Percentiles rank a stretch among this genome's conserved stretches.
Evolutionary conservation across 2,888 invertebrate species (phyloP).

Genomic region (Phalera bucephala): DNA sequence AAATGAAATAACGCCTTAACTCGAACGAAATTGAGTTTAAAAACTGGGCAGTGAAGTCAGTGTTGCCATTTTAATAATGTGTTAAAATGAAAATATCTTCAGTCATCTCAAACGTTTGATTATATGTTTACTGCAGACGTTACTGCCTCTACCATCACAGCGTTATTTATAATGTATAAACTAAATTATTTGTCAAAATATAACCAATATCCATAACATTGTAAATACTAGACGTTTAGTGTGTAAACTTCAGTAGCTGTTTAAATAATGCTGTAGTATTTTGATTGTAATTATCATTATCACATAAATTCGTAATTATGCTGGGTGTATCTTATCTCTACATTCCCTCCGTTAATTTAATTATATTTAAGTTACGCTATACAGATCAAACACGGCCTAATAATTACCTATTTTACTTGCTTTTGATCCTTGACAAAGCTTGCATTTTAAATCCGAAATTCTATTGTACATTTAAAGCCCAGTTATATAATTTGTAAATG

Average conservation of each 20-base stretch:
- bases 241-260: conserved; percentile 37
- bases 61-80: too few species aligned
- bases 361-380: conserved; percentile 39
- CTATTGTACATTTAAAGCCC: conserved; percentile 40
- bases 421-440: too few species aligned
- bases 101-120: too few species aligned
- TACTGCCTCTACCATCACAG: background rate
- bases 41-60: too few species aligned
- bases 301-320: conserved; percentile 24
- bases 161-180: conserved; percentile 28
- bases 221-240: conserved; percentile 67
- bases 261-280: conserved; percentile 23
- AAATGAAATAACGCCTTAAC: too few species aligned
- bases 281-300: conserved; percentile 23
- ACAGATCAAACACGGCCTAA: conserved; percentile 23
- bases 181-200: conserved; percentile 79
- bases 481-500: conserved; percentile 73
- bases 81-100: too few species aligned
- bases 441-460: too few species aligned
- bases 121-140: background rate
- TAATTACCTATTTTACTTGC: too few species aligned
- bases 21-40: too few species aligned
- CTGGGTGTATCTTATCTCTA: conserved; percentile 42
- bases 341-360: conserved; percentile 52
- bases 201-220: conserved; percentile 56